Conservation (phyloP, 1,140 invertebrate species). For the Tetramorium simillimum region DNA sequence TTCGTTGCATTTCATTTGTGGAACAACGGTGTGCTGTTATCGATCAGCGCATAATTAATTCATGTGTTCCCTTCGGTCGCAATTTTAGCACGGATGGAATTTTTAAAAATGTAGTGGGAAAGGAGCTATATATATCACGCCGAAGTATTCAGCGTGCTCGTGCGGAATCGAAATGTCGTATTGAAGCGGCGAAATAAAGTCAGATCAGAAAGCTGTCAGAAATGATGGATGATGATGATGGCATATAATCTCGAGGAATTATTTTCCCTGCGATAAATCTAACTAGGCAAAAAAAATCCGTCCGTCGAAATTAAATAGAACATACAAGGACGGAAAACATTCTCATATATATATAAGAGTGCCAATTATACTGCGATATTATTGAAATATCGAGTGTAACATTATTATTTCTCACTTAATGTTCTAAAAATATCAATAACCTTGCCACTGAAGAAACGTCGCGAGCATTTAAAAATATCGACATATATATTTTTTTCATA, state of each 20-base stretch:
- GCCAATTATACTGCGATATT: not conserved
- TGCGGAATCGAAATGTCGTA: slow-evolving; percentile 46
- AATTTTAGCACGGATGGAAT: slow-evolving; percentile 45
- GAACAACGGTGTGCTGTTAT: not conserved
- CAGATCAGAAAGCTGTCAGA: slow-evolving; percentile 48
- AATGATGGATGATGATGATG: slow-evolving; percentile 50
- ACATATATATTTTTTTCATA: not conserved
- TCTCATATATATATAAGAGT: not conserved
- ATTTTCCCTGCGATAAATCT: slow-evolving; percentile 30
- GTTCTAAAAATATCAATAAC: not conserved
- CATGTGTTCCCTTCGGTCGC: slow-evolving; percentile 1
- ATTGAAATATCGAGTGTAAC: not conserved
- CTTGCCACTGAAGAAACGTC: not conserved
- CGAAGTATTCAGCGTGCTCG: not conserved
- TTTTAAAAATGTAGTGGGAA: slow-evolving; percentile 30
- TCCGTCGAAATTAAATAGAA: slow-evolving; percentile 47
- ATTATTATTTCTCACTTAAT: not conserved
- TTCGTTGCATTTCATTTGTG: slow-evolving; percentile 40
- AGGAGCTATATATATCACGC: not conserved
- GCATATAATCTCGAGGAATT: slow-evolving; percentile 41
- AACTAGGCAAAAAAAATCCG: slow-evolving; percentile 4
- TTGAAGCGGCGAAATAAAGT: slow-evolving; percentile 47
- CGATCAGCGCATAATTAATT: slow-evolving; percentile 45
- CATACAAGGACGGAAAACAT: slow-evolving; percentile 9
- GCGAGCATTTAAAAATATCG: not conserved